These are phyloP conservation scores for Pseudocheirus occidentalis DNA, from an alignment of 2,797 vertebrate species.

Conservation along the genomic window DNA sequence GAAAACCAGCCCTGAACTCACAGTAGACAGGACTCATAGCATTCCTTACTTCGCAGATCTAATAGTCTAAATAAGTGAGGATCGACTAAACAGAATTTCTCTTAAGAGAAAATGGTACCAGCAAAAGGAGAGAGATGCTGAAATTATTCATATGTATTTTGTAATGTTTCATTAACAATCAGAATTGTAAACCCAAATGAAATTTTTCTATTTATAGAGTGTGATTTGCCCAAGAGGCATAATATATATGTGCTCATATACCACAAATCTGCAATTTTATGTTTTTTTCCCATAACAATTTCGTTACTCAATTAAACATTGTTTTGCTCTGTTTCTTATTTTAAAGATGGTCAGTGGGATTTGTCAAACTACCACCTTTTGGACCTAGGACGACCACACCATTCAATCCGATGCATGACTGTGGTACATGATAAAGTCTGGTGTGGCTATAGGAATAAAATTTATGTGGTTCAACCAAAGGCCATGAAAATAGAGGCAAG, in stretches of 20 bases:
- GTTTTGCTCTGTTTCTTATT: conserved; percentile 45
- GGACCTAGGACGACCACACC: conserved; percentile 93
- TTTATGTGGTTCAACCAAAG: conserved; percentile 97
- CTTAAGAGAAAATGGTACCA: conserved; percentile 6
- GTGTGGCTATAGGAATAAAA: conserved; percentile 99
- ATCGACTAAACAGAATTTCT: not conserved
- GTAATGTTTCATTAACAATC: not conserved
- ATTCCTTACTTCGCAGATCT: not conserved
- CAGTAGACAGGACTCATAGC: conserved; percentile 13
- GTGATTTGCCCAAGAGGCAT: not conserved
- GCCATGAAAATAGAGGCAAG: conserved; percentile 98
- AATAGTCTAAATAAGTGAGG: not conserved
- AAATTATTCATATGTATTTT: not conserved
- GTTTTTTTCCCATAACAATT: not conserved
- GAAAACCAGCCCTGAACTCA: conserved; percentile 14
- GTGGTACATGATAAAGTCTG: conserved; percentile 98
- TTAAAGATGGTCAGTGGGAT: conserved; percentile 97
- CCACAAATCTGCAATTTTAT: not conserved
- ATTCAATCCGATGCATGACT: conserved; percentile 98
- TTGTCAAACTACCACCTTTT: conserved; percentile 97
- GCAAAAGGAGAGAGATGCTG: conserved; percentile 6
- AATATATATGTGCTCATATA: not conserved
- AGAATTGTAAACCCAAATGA: conserved; percentile 16
- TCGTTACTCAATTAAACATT: not conserved
- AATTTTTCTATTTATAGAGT: conserved; percentile 34